Conservation (phyloP, 2,797 vertebrate species). For the Lutra lutra region DNA sequence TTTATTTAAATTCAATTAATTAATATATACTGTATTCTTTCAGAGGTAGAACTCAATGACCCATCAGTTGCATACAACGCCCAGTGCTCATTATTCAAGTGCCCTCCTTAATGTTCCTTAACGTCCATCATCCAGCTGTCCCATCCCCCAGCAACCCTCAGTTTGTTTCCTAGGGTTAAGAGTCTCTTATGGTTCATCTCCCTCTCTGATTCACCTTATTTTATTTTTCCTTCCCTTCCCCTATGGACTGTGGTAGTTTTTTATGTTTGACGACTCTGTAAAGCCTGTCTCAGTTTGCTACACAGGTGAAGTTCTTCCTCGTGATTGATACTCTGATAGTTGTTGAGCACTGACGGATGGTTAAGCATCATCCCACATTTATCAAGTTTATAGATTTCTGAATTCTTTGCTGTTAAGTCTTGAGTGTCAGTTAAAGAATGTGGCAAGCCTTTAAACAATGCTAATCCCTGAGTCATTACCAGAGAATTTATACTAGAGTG, state of each 20-base stretch:
- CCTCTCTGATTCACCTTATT: neutral
- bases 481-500: neutral
- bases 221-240: neutral
- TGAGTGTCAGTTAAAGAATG: neutral
- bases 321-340: neutral
- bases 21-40: neutral
- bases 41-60: neutral
- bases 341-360: neutral
- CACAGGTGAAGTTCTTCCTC: neutral
- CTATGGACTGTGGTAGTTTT: neutral
- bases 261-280: neutral
- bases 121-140: neutral
- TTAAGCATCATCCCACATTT: neutral
- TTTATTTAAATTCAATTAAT: neutral
- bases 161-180: neutral
- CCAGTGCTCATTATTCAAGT: neutral
- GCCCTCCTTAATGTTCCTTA: neutral
- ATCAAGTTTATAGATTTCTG: neutral
- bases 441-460: neutral
- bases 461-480: neutral
- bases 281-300: neutral
- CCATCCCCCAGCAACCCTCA: neutral
- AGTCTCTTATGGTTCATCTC: neutral
- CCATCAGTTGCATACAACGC: neutral
- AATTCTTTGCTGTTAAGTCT: neutral